phyloP scores from a whole-genome alignment of 2,888 invertebrate genomes.

The Agrilus mali region DNA sequence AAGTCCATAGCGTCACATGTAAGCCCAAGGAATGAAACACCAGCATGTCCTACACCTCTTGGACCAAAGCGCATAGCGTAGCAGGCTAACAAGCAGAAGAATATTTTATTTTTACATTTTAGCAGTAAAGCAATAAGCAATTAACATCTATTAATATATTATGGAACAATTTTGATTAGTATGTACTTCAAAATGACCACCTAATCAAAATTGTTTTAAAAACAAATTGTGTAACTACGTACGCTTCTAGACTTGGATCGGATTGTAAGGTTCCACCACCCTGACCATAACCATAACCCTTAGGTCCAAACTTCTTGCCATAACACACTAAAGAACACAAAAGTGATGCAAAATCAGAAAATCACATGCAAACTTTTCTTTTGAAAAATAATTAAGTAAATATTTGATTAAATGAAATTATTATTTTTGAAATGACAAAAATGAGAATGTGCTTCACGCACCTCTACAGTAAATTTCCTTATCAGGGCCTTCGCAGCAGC shows the following conservation, averaged over 20 bases:
- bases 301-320: conserved; percentile 93
- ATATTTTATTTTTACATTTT: background rate
- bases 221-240: too few species aligned
- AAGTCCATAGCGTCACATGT: conserved; percentile 73
- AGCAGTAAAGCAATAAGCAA: conserved; percentile 3
- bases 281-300: conserved; percentile 94
- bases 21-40: conserved; percentile 72
- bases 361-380: background rate
- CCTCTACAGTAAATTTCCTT: conserved; percentile 96
- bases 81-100: conserved; percentile 54
- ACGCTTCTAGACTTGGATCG: conserved; percentile 35
- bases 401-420: too few species aligned
- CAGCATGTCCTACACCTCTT: conserved; percentile 86
- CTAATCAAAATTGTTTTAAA: too few species aligned
- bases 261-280: conserved; percentile 90
- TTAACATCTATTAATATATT: conserved; percentile 22
- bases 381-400: conserved; percentile 7
- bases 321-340: conserved; percentile 64
- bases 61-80: conserved; percentile 94
- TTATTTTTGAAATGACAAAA: background rate
- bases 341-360: conserved; percentile 6
- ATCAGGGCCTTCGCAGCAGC: conserved; percentile 88
- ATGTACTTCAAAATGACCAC: too few species aligned
- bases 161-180: too few species aligned
- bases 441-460: conserved; percentile 37